These are phyloP conservation scores for Agonopterix subpropinquella DNA, from an alignment of 2,888 invertebrate species.

Conservation along the genomic window DNA sequence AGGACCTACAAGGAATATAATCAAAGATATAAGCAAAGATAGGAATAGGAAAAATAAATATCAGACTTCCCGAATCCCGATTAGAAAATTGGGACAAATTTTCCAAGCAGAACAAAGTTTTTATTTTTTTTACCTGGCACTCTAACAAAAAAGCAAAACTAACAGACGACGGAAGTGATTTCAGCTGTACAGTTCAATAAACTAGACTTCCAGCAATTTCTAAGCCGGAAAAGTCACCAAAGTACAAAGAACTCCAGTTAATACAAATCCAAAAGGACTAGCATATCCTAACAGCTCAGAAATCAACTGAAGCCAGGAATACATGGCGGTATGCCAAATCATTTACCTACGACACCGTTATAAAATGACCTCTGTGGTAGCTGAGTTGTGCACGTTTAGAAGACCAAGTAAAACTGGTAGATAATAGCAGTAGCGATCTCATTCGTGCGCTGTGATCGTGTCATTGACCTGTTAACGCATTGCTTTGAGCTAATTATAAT, in stretches of 20 bases:
- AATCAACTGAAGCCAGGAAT: constrained; percentile 9
- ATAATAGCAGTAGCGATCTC: constrained; percentile 33
- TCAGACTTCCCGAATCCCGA: too few relatives aligned
- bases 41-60: too few relatives aligned
- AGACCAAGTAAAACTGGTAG: constrained; percentile 32
- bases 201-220: too few relatives aligned
- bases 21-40: too few relatives aligned
- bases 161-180: too few relatives aligned
- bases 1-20: too few relatives aligned
- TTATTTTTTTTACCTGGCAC: too few relatives aligned
- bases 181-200: too few relatives aligned
- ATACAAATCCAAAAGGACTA: background rate
- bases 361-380: constrained; percentile 17
- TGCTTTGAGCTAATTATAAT: constrained; percentile 64
- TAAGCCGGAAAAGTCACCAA: background rate
- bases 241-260: background rate
- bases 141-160: too few relatives aligned
- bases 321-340: constrained; percentile 44
- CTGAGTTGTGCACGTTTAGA: constrained; percentile 3
- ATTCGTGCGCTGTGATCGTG: constrained; percentile 41
- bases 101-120: too few relatives aligned
- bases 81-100: too few relatives aligned
- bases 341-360: constrained; percentile 30
- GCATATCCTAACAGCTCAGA: background rate
- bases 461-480: constrained; percentile 70